Percentiles rank a stretch among this genome's conserved stretches.
phyloP scores from a whole-genome alignment of 2,797 vertebrate genomes.

The Chaenodraco wilsoni region DNA sequence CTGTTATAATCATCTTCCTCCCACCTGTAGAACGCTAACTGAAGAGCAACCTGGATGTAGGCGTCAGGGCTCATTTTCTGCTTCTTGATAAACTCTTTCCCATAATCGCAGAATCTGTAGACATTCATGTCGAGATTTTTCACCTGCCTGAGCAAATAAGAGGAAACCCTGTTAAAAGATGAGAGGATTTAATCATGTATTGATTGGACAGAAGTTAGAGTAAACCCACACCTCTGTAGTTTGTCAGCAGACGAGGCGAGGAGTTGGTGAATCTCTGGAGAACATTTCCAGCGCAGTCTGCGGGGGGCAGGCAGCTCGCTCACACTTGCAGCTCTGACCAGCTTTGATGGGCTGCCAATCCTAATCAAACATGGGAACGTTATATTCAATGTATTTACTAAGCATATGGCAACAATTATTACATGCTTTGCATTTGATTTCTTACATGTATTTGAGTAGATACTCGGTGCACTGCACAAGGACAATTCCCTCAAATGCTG shows the following conservation, averaged over 20 bases:
- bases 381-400: neutral
- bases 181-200: neutral
- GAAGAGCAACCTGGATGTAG: slow-evolving; percentile 94
- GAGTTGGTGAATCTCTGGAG: slow-evolving; percentile 88
- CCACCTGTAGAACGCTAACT: slow-evolving; percentile 94
- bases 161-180: neutral
- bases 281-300: slow-evolving; percentile 95
- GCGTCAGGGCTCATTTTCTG: slow-evolving; percentile 97
- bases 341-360: slow-evolving; percentile 88
- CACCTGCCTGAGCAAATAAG: slow-evolving; percentile 81
- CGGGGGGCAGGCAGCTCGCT: slow-evolving; percentile 93
- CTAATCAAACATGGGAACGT: slow-evolving; percentile 67
- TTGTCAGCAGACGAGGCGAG: slow-evolving; percentile 88
- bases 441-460: slow-evolving; percentile 95
- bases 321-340: slow-evolving; percentile 91
- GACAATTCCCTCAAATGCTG: slow-evolving; percentile 94
- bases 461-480: slow-evolving; percentile 94
- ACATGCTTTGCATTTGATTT: slow-evolving; percentile 14
- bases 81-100: slow-evolving; percentile 96
- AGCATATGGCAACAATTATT: neutral
- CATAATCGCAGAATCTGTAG: slow-evolving; percentile 88
- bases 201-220: neutral
- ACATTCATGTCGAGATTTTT: slow-evolving; percentile 92
- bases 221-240: slow-evolving; percentile 67
- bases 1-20: neutral